Percentiles rank a stretch among this genome's conserved stretches.
phyloP scores from a whole-genome alignment of 2,113 vertebrate genomes.

The Excalfactoria chinensis region DNA sequence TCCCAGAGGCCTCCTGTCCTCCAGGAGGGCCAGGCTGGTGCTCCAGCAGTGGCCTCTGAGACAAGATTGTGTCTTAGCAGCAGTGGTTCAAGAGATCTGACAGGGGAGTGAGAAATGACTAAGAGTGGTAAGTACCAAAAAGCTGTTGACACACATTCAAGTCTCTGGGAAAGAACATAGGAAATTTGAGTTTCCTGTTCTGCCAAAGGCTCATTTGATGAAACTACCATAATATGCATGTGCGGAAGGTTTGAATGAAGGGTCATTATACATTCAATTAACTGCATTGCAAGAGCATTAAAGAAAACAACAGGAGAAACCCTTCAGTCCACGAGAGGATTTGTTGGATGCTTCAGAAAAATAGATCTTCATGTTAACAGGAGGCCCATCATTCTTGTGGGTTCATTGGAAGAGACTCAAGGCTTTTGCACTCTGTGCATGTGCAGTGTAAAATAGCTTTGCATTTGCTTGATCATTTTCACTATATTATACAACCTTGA shows the following conservation, averaged over 20 bases:
- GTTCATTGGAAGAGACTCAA: constrained; percentile 46
- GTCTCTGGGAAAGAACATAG: neutral
- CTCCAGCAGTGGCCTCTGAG: neutral
- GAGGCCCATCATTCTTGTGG: constrained; percentile 9
- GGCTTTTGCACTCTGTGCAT: constrained; percentile 56
- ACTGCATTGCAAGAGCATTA: constrained; percentile 38
- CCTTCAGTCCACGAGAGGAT: constrained; percentile 40
- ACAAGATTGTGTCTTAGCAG: neutral
- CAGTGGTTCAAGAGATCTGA: neutral
- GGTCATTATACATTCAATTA: constrained; percentile 52
- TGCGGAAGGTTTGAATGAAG: constrained; percentile 51
- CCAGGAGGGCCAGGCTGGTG: neutral
- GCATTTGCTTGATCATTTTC: constrained; percentile 59
- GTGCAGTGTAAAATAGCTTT: constrained; percentile 19
- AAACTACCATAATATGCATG: neutral
- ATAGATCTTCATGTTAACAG: constrained; percentile 38
- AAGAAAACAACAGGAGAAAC: constrained; percentile 60
- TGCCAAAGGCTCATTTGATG: constrained; percentile 12
- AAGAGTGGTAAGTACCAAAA: constrained; percentile 4
- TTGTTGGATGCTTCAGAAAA: constrained; percentile 54
- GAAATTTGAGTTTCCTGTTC: constrained; percentile 48
- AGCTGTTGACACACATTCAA: constrained; percentile 32
- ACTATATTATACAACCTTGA: constrained; percentile 61
- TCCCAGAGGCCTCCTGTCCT: neutral
- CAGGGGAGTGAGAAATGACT: constrained; percentile 12